Evolutionary conservation across 2,113 vertebrate species (phyloP), one percentile per base, ranked within the genome.

Genomic region (Dipodomys spectabilis): DNA sequence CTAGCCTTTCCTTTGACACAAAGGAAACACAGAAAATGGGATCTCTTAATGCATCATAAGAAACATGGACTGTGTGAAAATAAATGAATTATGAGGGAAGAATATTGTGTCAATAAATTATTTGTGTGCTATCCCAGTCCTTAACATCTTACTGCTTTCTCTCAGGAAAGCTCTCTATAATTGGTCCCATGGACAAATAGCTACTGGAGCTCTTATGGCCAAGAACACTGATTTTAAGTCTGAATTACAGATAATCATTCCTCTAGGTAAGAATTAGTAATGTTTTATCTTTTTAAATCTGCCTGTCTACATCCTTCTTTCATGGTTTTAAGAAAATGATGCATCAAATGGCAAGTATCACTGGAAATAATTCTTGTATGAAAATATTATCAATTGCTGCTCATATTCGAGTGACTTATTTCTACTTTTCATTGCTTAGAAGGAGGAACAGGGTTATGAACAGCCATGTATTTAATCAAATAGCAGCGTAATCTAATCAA

Each of bases 281-380:
- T 19, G 35, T 81, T 64, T 80, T 71, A 57, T 53, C 45, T n/a
- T 68, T 62, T 81, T 88, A 80, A 87, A 86, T 5, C 49, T 39
- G 65, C 15, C 13, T 19, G 32, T 23, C 25, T 8, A n/a, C 19
- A 3, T 39, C 20, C 16, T 80, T 22, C 11, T 57, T 71, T 60
- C 71, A 53, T 30, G 72, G 7, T 82, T 60, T 83, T 91, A 83
- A 86, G 19, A 44, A 96, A 53, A 68, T 68, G 49, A 71, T 30
- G 62, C 20, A 57, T 0, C 32, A 89, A 80, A 49, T 11, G 67
- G 71, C 30, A 74, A 72, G 53, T 57, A n/a, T 72, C 72, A 2
- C 15, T 84, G 27, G 53, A 27, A 65, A 86, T 64, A n/a, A 32
- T 73, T 95, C 39, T 84, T 84, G 77, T 65, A 12, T 91, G 25